Base-by-base conservation (phyloP, 2,797 vertebrate species). In the Pseudotriccus pelzelni region DNA sequence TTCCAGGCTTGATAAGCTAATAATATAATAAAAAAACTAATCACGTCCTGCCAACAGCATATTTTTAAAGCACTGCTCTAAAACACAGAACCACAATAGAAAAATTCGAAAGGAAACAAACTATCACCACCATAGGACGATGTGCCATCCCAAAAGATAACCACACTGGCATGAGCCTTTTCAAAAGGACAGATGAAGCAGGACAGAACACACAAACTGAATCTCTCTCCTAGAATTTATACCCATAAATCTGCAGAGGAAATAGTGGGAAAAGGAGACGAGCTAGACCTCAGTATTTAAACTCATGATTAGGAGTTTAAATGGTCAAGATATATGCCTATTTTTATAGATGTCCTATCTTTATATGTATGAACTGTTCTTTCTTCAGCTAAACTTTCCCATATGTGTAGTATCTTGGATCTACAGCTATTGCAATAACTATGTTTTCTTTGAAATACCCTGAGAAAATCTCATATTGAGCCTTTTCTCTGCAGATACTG, bases 381-480 rank as follows among this genome's bases (percentile, higher is more conserved):
- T 94, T 94, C 72, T 84, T 86, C 49, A 86, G 62, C 67, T 97
- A 94, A 95, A 32, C 55, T 86, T 94, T 96, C 64, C 75, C 92
- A 96, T 34, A 86, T 84, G 80, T 79, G 74, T 93, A 95, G 64
- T 36, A 14, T 69, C 94, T 90, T 67, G 18, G 41, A 82, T 84
- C 62, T 92, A 58, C 47, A 83, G 24, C 52, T 84, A 73, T 41
- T 55, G 41, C 41, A 91, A 52, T 84, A 94, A 76, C 34, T 53
- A 14, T 30, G 9, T 70, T 93, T 66, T 72, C 55, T 94, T 95
- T 90, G 22, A 91, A 95, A 90, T 46, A 79, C 14, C 8, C 10
- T 39, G 25, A 83, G 30, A 18, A 81, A 85, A 84, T 19, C 64
- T 74, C 43, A n/a, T 55, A 50, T 0, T 12, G 17, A 14, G 9